Conservation (phyloP, 1,140 invertebrate species). For the Proctacanthus coquilletti region DNA sequence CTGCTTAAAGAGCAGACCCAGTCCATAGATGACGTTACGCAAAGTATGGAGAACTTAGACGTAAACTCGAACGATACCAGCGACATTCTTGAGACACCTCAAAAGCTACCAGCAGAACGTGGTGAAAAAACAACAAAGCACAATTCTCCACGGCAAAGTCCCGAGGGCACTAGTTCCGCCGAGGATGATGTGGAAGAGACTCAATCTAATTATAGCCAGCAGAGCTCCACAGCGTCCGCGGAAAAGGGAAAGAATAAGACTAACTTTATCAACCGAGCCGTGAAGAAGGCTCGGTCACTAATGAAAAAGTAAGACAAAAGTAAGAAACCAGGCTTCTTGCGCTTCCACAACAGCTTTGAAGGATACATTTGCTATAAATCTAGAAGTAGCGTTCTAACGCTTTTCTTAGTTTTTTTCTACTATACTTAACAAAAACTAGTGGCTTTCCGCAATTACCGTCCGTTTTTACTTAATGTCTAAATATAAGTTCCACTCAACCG, state of each 20-base stretch:
- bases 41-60: constrained; percentile 27
- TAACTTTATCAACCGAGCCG: constrained; percentile 53
- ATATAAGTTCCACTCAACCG: too few species aligned
- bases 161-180: constrained; percentile 24
- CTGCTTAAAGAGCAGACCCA: constrained; percentile 34
- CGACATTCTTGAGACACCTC: constrained; percentile 2
- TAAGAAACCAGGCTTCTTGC: too few species aligned
- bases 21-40: constrained; percentile 25
- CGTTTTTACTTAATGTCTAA: too few species aligned
- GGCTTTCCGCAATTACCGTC: too few species aligned
- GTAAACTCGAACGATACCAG: constrained; percentile 17
- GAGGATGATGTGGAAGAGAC: constrained; percentile 23
- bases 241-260: constrained; percentile 22
- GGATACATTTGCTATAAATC: too few species aligned
- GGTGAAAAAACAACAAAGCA: constrained; percentile 6
- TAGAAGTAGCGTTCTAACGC: too few species aligned
- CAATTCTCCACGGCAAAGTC: constrained; percentile 14
- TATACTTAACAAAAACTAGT: too few species aligned
- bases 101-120: constrained; percentile 8
- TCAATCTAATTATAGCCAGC: constrained; percentile 8
- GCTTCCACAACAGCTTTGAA: too few species aligned
- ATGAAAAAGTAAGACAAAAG: constrained; percentile 39
- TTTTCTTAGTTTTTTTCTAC: too few species aligned
- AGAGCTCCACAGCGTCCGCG: constrained; percentile 32
- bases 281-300: constrained; percentile 50